Base-by-base conservation (phyloP, 2,797 vertebrate species). In the Enteromius viviparus region DNA sequence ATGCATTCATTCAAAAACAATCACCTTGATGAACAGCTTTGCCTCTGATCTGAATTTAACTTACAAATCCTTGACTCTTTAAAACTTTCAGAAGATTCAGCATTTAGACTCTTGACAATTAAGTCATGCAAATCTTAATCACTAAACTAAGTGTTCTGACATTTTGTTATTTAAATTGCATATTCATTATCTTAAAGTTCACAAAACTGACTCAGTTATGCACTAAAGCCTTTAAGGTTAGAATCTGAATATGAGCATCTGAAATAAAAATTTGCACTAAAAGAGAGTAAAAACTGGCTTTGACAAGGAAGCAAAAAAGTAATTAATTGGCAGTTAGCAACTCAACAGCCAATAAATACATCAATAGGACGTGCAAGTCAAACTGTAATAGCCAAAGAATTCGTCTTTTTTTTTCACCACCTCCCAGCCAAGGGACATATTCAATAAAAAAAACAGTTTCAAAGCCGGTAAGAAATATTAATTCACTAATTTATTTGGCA, bases 1-100 rank as follows among this genome's bases (percentile, higher is more conserved):
- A 58, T 19, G 60, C 58, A 80, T 53, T 53, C 74, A 81, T 76
- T 83, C 32, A 65, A 37, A 80, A 66, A 34, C 55, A 42, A 55
- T 51, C 14, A n/a, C 37, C 10, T 40, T 14, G 68, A 81, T 76
- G 6, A 80, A 70, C 60, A 49, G 29, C 45, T 42, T 65, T 65
- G 21, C 55, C 42, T 64, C 42, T 60, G 12, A 49, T 51, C 29
- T 40, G n/a, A 49, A 64, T 65, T 19, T 29, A 7, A 34, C 1
- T 64, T 19, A 64, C 42, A 32, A 34, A 62, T 60, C 1, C 14
- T 23, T 60, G 3, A 60, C n/a, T 65, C 23, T 34, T 64, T 9
- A n/a, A 79, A 2, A 2, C 26, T 68, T 68, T 40, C 14, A 70
- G 0, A 40, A 9, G 6, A 42, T 49, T 34, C 60, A 26, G 14